phyloP scores from a whole-genome alignment of 1,140 invertebrate species.

The Geopemphigus sp. region DNA sequence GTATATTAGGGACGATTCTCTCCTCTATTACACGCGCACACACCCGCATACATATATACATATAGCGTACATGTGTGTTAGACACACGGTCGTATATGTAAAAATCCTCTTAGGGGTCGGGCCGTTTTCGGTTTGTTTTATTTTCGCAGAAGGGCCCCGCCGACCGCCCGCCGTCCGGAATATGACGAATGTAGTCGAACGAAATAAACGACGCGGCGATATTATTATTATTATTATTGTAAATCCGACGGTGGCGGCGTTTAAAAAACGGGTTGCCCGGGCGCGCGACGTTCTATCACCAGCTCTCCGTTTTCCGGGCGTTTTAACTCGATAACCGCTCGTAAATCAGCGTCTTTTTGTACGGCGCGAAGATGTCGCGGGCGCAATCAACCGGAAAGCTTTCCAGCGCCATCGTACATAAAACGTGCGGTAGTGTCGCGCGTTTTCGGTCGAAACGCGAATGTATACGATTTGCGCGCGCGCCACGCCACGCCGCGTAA shows the following conservation, averaged over 20 bases:
- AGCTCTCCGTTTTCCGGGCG: slow-evolving; percentile 13
- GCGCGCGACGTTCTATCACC: not conserved
- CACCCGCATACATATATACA: not conserved
- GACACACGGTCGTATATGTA: not conserved
- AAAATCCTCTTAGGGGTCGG: not conserved
- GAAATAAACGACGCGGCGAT: slow-evolving; percentile 17
- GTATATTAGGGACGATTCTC: slow-evolving; percentile 6
- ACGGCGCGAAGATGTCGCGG: slow-evolving; percentile 28
- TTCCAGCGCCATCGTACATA: not conserved
- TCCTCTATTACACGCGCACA: not conserved
- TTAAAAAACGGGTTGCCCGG: slow-evolving; percentile 39
- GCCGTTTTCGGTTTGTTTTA: not conserved
- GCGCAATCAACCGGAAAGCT: slow-evolving; percentile 28
- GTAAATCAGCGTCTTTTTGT: slow-evolving; percentile 33
- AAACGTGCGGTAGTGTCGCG: not conserved
- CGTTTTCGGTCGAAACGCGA: not conserved
- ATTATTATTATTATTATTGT: not conserved
- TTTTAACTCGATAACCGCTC: slow-evolving; percentile 39
- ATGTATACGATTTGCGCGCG: no score
- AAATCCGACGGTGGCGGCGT: not conserved
- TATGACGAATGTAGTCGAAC: slow-evolving; percentile 49
- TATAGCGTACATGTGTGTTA: not conserved
- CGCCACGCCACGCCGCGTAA: no score
- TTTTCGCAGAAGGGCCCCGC: slow-evolving; percentile 1
- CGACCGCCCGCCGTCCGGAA: not conserved